A percentile compares a stretch with the other conserved stretches of the same genome.
These are phyloP conservation scores for Drosophila bipectinata DNA, from an alignment of 1,140 invertebrate genomes.

Conservation along the genomic window DNA sequence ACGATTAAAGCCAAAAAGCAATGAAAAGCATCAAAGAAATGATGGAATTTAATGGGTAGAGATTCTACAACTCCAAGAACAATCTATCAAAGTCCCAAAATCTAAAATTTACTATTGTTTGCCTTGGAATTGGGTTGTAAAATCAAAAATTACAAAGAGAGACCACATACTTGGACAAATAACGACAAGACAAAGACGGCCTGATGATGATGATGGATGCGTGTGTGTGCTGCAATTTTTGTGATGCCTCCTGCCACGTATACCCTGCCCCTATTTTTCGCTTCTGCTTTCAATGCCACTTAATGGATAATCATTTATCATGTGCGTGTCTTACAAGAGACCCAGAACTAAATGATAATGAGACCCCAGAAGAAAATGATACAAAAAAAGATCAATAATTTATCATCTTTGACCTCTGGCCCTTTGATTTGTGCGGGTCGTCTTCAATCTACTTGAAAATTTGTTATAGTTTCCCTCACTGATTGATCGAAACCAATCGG, in stretches of 20 bases:
- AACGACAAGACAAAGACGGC: background rate
- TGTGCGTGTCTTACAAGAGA: slow-evolving; percentile 58
- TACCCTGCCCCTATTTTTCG: slow-evolving; percentile 1
- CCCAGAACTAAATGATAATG: slow-evolving; percentile 80
- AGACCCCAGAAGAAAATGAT: slow-evolving; percentile 35
- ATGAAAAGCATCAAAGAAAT: slow-evolving; percentile 18
- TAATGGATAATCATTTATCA: slow-evolving; percentile 83
- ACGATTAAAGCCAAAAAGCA: slow-evolving; percentile 45
- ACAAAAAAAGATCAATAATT: slow-evolving; percentile 35
- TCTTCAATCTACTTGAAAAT: slow-evolving; percentile 38
- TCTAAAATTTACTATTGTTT: slow-evolving; percentile 11
- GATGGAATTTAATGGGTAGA: slow-evolving; percentile 6
- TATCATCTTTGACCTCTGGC: slow-evolving; percentile 42
- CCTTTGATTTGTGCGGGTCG: slow-evolving; percentile 28
- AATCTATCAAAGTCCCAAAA: slow-evolving; percentile 46
- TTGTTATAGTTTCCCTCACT: slow-evolving; percentile 38
- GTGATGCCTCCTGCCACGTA: slow-evolving; percentile 12
- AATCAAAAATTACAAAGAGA: slow-evolving; percentile 20
- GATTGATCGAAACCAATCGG: slow-evolving; percentile 24
- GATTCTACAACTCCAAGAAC: background rate
- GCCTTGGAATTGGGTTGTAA: background rate
- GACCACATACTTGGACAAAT: slow-evolving; percentile 38
- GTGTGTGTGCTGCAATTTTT: slow-evolving; percentile 33
- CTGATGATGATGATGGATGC: slow-evolving; percentile 57
- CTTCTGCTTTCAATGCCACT: slow-evolving; percentile 60